phyloP scores from a whole-genome alignment of 2,888 invertebrate species.

The Oscheius sp. region DNA sequence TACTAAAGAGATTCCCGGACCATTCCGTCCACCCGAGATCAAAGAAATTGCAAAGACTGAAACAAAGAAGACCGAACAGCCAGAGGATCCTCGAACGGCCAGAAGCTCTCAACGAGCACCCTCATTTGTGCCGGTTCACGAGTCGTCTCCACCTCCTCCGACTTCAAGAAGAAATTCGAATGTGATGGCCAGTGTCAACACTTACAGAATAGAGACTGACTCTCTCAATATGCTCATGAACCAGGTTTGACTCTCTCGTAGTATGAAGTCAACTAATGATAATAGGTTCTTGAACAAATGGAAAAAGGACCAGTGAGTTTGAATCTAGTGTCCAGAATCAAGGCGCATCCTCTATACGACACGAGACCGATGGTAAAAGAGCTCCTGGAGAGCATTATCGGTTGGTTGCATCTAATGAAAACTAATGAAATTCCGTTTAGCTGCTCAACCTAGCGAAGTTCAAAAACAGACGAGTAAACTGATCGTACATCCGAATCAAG shows the following conservation, averaged over 20 bases:
- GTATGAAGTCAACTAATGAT: neutral
- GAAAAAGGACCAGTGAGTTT: constrained; percentile 71
- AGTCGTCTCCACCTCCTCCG: constrained; percentile 35
- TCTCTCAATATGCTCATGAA: constrained; percentile 72
- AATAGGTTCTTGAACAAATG: constrained; percentile 71
- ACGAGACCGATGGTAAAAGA: constrained; percentile 71
- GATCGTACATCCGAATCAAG: constrained; percentile 51
- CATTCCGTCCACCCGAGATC: constrained; percentile 24
- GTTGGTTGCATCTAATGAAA: neutral
- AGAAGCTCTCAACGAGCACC: constrained; percentile 45
- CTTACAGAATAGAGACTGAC: constrained; percentile 69
- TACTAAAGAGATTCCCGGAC: constrained; percentile 22
- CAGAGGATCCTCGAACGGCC: constrained; percentile 55
- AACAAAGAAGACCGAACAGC: constrained; percentile 45
- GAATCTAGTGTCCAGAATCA: constrained; percentile 68
- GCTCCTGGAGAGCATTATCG: constrained; percentile 53
- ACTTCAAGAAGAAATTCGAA: constrained; percentile 33
- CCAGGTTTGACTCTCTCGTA: constrained; percentile 52
- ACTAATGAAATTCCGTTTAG: constrained; percentile 37
- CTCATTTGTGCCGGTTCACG: constrained; percentile 60
- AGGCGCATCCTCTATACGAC: constrained; percentile 71
- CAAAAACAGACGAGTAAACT: constrained; percentile 69
- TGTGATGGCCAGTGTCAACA: constrained; percentile 41
- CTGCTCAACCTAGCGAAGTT: constrained; percentile 66
- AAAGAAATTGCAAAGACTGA: neutral